Base-by-base conservation (phyloP, 2,113 vertebrate species). In the Cathartes aura region DNA sequence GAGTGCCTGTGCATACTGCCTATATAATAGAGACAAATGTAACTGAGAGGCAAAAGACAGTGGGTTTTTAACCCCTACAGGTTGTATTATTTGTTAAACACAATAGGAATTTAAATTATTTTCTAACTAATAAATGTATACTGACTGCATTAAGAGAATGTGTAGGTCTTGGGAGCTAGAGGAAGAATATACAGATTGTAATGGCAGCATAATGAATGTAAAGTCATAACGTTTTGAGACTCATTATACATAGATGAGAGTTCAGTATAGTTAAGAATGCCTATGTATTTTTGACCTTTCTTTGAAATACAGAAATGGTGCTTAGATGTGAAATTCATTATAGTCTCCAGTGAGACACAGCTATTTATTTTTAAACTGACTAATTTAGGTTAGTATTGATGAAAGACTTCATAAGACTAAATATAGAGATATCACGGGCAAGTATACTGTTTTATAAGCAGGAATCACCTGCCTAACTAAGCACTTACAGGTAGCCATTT, bases 301-400 rank as follows among this genome's bases (percentile, higher is more conserved):
- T 89, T 93, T 94, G 66, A 95, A 96, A 90, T 81, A 83, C 56
- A 86, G 56, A 86, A 82, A 72, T 90, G 64, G 55, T 95, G 62
- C 78, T 94, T 68, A 32, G 47, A 88, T 93, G 36, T 88, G 71
- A 94, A 95, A 89, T 91, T 88, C 90, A 67, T 85, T 93, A 70
- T 72, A 48, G 59, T 85, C 63, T 95, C 73, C 38, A 72, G 47
- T 82, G 68, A 96, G 66, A 89, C 62, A 80, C 30, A 83, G n/a
- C 88, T 90, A 30, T 93, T 90, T 6, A 86, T 93, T 94, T 94
- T 86, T 62, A 43, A 91, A 78, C 53, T 22, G 45, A 92, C 91
- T 91, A 70, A 89, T 96, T 94, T 91, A 8, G 3, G 36, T 86
- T 88, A 82, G 38, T 87, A 90, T 71, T 82, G 79, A 76, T 48